phyloP scores from a whole-genome alignment of 1,140 invertebrate species.

The Neodiprion pinetum region DNA sequence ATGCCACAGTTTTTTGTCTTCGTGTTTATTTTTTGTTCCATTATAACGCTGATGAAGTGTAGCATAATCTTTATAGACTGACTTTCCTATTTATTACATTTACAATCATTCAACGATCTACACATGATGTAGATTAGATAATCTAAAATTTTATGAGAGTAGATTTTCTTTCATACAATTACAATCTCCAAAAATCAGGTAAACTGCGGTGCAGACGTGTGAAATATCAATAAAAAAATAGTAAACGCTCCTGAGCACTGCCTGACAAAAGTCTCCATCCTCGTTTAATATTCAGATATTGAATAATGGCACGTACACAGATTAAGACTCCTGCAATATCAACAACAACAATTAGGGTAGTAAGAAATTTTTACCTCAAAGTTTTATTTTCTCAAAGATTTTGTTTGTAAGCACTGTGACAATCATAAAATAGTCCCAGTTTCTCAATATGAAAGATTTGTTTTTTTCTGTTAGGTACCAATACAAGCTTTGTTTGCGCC shows the following conservation, averaged over 20 bases:
- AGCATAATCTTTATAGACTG: slow-evolving; percentile 5
- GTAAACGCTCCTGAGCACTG: slow-evolving; percentile 82
- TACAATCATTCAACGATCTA: slow-evolving; percentile 12
- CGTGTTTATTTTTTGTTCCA: not conserved
- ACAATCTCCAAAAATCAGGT: slow-evolving; percentile 15
- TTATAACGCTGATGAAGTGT: slow-evolving; percentile 6
- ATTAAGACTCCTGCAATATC: slow-evolving; percentile 77
- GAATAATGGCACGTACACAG: slow-evolving; percentile 85
- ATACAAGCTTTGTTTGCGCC: too few relatives aligned
- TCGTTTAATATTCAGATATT: slow-evolving; percentile 89
- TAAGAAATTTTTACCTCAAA: too few relatives aligned
- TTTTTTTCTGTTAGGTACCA: not conserved
- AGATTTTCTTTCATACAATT: slow-evolving; percentile 24
- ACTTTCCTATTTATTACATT: slow-evolving; percentile 16
- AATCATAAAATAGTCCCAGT: slow-evolving; percentile 9
- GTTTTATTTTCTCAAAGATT: too few relatives aligned
- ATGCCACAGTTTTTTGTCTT: slow-evolving; percentile 17
- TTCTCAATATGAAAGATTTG: slow-evolving; percentile 12
- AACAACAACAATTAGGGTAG: not conserved
- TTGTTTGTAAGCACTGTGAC: not conserved
- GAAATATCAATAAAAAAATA: slow-evolving; percentile 81
- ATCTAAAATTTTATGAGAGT: slow-evolving; percentile 27
- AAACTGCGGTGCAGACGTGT: slow-evolving; percentile 37
- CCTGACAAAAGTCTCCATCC: slow-evolving; percentile 87
- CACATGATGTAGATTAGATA: slow-evolving; percentile 20